Base-by-base conservation (phyloP, 1,140 invertebrate genomes). In the Drosophila pandora region DNA sequence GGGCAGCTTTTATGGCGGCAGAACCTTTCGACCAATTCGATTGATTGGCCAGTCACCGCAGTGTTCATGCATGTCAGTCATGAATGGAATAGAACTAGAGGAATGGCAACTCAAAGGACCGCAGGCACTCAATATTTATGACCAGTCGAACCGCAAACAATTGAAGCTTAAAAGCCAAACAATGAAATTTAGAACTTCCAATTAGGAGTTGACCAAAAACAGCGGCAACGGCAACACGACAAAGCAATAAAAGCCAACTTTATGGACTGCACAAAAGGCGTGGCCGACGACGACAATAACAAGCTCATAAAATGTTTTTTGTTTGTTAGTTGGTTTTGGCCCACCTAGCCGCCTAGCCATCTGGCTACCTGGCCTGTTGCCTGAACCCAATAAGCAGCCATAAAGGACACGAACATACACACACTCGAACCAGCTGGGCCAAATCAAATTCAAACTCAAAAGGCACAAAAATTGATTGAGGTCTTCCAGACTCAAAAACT, bases 121-220 rank as follows among this genome's bases (percentile, higher is more conserved):
- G 50, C 41, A 22, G 59, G 49, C 82, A 76, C 72, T 75, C 74
- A 64, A 76, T 87, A 87, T 87, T 87, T 87, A 87, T 82, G 82
- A 67, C 78, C 83, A 72, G 74, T 79, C 77, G 59, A 68, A 82
- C 82, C 78, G 75, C 82, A 88, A 87, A 79, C 83, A 87, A 87
- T 87, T 87, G 83, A 82, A 82, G 82, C 83, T 87, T 87, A 87
- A 87, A 88, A 87, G 82, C 65, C 83, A 82, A 76, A 87, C 82
- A 87, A 85, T 85, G 70, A 87, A 87, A 82, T 87, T 87, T 87
- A 79, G 83, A 87, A 82, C 83, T 82, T 76, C 82, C 82, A 87
- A 87, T 87, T 87, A 87, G 82, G 80, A 88, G 75, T 64, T 76
- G 68, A 61, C 69, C 77, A 61, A 48, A 49, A 67, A 49, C 58